A percentile compares a stretch with the other conserved stretches of the same genome.
These are phyloP conservation scores for Gephyroberyx darwinii DNA, from an alignment of 2,797 vertebrate genomes.

Conservation along the genomic window DNA sequence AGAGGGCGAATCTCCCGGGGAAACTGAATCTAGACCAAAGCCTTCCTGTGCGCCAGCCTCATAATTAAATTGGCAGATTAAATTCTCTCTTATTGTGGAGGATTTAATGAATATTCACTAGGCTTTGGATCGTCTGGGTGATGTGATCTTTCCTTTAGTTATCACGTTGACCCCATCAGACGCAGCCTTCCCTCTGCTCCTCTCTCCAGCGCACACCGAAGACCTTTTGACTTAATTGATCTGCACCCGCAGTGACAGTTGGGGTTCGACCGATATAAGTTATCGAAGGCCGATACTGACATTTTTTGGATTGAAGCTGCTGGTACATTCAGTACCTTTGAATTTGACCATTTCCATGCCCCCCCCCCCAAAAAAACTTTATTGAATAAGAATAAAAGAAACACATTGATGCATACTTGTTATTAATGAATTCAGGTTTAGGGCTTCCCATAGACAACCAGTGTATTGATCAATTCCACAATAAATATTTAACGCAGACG, in stretches of 20 bases:
- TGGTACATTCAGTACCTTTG: too few species aligned
- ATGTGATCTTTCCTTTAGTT: slow-evolving; percentile 63
- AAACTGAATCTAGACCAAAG: slow-evolving; percentile 72
- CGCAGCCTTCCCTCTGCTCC: slow-evolving; percentile 55
- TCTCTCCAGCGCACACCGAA: slow-evolving; percentile 22
- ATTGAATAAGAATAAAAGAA: too few species aligned
- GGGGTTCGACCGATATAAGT: neutral
- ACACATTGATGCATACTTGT: too few species aligned
- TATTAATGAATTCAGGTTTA: too few species aligned
- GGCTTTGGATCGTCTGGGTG: slow-evolving; percentile 59
- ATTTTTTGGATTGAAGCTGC: too few species aligned
- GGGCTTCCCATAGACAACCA: neutral
- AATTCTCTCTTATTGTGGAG: slow-evolving; percentile 71
- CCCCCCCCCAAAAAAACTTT: too few species aligned
- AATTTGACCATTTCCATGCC: too few species aligned
- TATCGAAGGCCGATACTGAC: slow-evolving; percentile 3
- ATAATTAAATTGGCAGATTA: slow-evolving; percentile 81
- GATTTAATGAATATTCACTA: slow-evolving; percentile 78
- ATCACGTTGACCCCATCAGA: slow-evolving; percentile 63
- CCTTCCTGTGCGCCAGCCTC: slow-evolving; percentile 69
- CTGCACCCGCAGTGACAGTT: slow-evolving; percentile 30
- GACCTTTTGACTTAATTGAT: slow-evolving; percentile 60
- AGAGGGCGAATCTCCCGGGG: slow-evolving; percentile 67
- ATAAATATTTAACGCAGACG: too few species aligned
- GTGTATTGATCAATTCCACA: too few species aligned